Base-by-base conservation (phyloP, 2,113 vertebrate species). In the Rhea pennata region DNA sequence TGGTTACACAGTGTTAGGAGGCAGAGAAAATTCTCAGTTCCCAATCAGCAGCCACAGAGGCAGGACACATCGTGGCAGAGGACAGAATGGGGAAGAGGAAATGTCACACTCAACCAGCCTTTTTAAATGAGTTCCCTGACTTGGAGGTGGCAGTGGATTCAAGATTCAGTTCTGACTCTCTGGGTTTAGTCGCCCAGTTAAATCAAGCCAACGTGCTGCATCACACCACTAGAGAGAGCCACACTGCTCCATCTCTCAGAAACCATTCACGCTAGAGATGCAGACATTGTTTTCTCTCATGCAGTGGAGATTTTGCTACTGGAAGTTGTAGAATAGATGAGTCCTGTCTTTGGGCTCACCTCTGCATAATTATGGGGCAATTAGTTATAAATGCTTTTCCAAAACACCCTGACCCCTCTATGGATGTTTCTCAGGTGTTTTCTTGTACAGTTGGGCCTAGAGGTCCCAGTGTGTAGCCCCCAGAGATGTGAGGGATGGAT, bases 201-300 rank as follows among this genome's bases (percentile, higher is more conserved):
- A 15, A 42, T 2, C 31, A 6, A 40, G 53, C 66, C 54, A 29
- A 27, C 2, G 3, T 80, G 5, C 74, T 33, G 31, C 66, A 44
- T 70, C 31, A 0, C 2, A 0, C 87, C 81, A 36, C 48, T 87
- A 75, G 87, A 80, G 72, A 62, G 85, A 56, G 69, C 62, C 69
- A 12, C 0, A 1, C 62, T 44, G 69, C 17, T 59, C 27, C 0
- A 1, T n/a, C 29, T 69, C 12, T 59, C 33, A 51, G 31, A 44
- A 3, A 7, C 50, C 1, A 0, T 2, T 19, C n/a, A 48, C 6
- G 42, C 33, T 9, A 23, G 48, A 12, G 7, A 7, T 1, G 6
- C 69, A 36, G 58, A 17, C 58, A 62, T 22, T 0, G 4, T 21
- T 69, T 21, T 20, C 40, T n/a, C 31, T 48, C 31, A 46, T 33